phyloP scores from a whole-genome alignment of 2,113 vertebrate species.

The Chamaetylas fuelleborni region DNA sequence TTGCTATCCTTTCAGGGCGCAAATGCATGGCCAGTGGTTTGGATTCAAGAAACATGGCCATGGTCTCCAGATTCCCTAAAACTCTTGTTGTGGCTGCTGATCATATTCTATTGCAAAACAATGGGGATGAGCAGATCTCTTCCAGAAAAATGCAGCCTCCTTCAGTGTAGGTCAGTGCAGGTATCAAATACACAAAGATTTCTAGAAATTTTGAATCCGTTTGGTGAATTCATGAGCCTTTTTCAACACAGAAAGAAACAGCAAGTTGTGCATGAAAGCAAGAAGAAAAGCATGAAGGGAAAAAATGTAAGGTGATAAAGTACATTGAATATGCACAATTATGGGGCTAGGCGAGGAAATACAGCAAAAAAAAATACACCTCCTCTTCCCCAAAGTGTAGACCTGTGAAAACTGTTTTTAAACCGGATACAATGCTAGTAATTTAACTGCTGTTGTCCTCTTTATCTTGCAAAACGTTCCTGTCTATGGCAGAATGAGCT shows the following conservation, averaged over 20 bases:
- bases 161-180: background rate
- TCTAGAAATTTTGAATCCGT: background rate
- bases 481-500: conserved; percentile 5
- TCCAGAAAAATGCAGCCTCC: background rate
- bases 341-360: fast-evolving
- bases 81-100: background rate
- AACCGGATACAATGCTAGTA: background rate
- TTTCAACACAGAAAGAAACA: background rate
- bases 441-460: background rate
- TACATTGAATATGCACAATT: background rate
- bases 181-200: background rate
- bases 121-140: background rate
- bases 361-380: background rate
- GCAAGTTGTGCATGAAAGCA: background rate
- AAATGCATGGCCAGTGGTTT: background rate
- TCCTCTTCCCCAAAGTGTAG: background rate
- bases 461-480: background rate
- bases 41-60: background rate
- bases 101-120: background rate
- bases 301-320: background rate
- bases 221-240: background rate
- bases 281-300: background rate
- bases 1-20: background rate
- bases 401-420: background rate
- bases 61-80: background rate